A percentile compares a stretch with the other conserved stretches of the same genome.
Evolutionary conservation across 2,888 invertebrate genomes (phyloP).

Genomic region (Drosophila prostipennis): DNA sequence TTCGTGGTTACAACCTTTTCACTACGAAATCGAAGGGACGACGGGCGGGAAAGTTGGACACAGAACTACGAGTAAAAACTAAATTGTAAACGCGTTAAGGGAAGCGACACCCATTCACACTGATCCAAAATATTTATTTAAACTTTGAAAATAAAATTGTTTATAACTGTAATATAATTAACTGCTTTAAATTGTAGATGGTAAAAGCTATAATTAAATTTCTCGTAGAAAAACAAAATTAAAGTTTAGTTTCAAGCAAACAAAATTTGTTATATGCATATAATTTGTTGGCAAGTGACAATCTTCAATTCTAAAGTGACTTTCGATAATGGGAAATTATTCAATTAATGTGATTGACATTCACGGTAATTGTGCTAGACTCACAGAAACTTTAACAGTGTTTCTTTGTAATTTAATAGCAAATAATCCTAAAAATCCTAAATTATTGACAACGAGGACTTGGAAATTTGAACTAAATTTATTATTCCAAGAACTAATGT

Average conservation of each 20-base stretch:
- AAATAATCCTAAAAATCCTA: neutral
- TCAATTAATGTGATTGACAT: neutral
- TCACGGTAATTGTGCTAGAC: too few relatives aligned
- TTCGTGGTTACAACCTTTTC: slow-evolving; percentile 67
- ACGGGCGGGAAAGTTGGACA: slow-evolving; percentile 30
- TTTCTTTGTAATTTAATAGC: too few relatives aligned
- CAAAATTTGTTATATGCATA: too few relatives aligned
- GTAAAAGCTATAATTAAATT: too few relatives aligned
- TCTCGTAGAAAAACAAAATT: too few relatives aligned
- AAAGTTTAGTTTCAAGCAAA: too few relatives aligned
- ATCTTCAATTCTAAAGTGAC: neutral
- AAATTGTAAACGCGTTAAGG: slow-evolving; percentile 46
- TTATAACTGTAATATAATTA: too few relatives aligned
- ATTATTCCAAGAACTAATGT: neutral
- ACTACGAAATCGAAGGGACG: slow-evolving; percentile 17
- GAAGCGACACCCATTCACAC: slow-evolving; percentile 23
- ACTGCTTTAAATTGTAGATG: too few relatives aligned
- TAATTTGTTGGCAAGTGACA: too few relatives aligned
- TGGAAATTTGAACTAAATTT: neutral
- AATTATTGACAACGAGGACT: neutral
- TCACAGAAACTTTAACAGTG: neutral
- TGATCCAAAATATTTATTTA: slow-evolving; percentile 2
- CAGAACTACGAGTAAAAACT: slow-evolving; percentile 51
- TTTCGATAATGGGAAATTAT: neutral
- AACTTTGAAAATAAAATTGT: neutral